A percentile compares a stretch with the other conserved stretches of the same genome.
Evolutionary conservation across 2,888 invertebrate genomes (phyloP).

Genomic region (Erebia palarica): DNA sequence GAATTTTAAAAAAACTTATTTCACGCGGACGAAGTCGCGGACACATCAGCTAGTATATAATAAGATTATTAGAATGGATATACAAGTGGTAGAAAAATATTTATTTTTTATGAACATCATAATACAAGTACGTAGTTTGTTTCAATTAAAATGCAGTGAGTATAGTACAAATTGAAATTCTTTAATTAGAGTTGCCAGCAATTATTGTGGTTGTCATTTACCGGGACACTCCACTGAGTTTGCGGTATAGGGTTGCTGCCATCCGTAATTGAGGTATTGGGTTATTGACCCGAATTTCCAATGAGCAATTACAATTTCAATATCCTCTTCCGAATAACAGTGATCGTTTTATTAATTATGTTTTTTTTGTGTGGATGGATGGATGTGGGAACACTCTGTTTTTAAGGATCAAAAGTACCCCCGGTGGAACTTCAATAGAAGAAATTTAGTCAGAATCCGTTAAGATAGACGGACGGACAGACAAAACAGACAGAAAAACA

Average conservation of each 20-base stretch:
- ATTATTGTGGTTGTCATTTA: constrained; percentile 44
- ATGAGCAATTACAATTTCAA: neutral
- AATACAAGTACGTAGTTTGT: neutral
- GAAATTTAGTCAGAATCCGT: too few relatives aligned
- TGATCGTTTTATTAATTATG: neutral
- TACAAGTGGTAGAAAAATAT: neutral
- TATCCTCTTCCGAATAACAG: neutral
- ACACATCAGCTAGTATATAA: too few relatives aligned
- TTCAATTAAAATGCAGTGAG: constrained; percentile 12
- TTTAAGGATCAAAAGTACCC: too few relatives aligned
- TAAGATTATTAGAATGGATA: too few relatives aligned
- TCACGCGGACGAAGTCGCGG: too few relatives aligned
- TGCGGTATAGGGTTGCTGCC: constrained; percentile 14
- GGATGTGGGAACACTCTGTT: too few relatives aligned
- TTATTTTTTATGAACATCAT: neutral
- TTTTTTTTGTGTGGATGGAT: neutral
- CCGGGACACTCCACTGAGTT: constrained; percentile 41
- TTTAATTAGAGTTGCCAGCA: constrained; percentile 35
- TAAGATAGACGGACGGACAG: too few relatives aligned
- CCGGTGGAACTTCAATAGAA: too few relatives aligned
- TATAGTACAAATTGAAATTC: constrained; percentile 17
- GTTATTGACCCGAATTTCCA: neutral
- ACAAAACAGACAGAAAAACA: too few relatives aligned
- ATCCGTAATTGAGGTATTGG: neutral
- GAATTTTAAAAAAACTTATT: too few relatives aligned